Percentiles rank a stretch among this genome's conserved stretches.
These are phyloP conservation scores for Muntiacus reevesi DNA, from an alignment of 2,113 vertebrate genomes.

Conservation along the genomic window DNA sequence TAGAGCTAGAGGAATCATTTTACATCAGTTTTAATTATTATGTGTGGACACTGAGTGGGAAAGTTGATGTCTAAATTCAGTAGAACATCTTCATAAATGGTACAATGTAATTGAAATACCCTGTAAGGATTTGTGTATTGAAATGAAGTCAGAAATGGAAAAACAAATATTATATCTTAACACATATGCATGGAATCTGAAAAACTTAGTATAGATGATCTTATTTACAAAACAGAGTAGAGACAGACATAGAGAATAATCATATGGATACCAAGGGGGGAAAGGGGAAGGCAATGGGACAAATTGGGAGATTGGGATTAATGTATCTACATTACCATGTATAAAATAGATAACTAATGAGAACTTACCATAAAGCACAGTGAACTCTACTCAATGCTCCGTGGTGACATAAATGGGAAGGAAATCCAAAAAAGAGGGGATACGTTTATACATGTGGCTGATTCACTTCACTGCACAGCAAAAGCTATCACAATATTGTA, in stretches of 20 bases:
- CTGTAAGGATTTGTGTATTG: background rate
- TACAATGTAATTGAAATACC: background rate
- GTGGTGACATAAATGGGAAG: background rate
- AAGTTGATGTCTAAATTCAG: background rate
- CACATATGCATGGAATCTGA: background rate
- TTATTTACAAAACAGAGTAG: background rate
- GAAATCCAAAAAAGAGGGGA: background rate
- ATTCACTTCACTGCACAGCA: background rate
- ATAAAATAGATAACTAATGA: background rate
- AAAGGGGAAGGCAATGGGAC: background rate
- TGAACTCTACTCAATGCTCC: background rate
- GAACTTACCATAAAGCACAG: background rate
- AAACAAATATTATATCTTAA: background rate
- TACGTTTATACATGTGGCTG: background rate
- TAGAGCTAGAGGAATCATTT: background rate
- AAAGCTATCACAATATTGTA: background rate
- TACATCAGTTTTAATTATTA: background rate
- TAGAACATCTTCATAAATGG: background rate
- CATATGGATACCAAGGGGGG: background rate
- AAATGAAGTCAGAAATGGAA: background rate
- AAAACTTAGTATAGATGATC: background rate
- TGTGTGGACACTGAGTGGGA: background rate
- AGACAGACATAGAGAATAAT: background rate
- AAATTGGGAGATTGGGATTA: background rate
- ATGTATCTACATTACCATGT: background rate